Percentiles rank a stretch among this genome's conserved stretches.
Evolutionary conservation across 2,113 vertebrate genomes (phyloP).

Genomic region (Hymenochirus boettgeri): DNA sequence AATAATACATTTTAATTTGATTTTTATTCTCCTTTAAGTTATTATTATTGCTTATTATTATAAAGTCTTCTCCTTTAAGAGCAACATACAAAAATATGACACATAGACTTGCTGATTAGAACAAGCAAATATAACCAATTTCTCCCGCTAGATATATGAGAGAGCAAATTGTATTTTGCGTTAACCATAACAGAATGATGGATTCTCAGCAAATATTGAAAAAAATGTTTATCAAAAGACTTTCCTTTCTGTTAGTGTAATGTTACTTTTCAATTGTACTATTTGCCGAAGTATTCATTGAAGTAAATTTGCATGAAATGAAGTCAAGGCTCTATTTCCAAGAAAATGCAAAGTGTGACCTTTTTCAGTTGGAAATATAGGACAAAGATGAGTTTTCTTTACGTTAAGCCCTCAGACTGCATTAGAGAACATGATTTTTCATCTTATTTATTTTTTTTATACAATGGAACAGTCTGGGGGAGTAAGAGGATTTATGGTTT

Average conservation of each 20-base stretch:
- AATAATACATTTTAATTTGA: too few relatives aligned
- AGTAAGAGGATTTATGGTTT: too few relatives aligned
- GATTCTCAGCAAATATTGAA: not conserved
- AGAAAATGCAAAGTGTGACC: not conserved
- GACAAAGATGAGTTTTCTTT: not conserved
- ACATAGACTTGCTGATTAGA: too few relatives aligned
- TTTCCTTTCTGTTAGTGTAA: not conserved
- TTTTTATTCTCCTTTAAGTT: too few relatives aligned
- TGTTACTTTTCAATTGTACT: not conserved
- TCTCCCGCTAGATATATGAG: too few relatives aligned
- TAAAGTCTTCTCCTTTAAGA: too few relatives aligned
- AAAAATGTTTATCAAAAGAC: not conserved
- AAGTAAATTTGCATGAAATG: conserved; percentile 3
- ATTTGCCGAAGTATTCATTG: conserved; percentile 3
- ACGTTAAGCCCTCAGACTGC: not conserved
- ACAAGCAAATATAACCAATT: too few relatives aligned
- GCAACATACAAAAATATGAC: too few relatives aligned
- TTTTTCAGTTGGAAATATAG: not conserved
- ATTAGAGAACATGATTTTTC: not conserved
- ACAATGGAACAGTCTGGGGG: too few relatives aligned
- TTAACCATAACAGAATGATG: not conserved
- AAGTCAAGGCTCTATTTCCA: not conserved
- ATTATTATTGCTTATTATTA: too few relatives aligned
- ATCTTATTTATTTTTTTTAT: too few relatives aligned
- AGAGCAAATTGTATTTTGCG: too few relatives aligned